Evolutionary conservation across 2,888 invertebrate species (phyloP).

Genomic region (Scaptomyza tumidula): DNA sequence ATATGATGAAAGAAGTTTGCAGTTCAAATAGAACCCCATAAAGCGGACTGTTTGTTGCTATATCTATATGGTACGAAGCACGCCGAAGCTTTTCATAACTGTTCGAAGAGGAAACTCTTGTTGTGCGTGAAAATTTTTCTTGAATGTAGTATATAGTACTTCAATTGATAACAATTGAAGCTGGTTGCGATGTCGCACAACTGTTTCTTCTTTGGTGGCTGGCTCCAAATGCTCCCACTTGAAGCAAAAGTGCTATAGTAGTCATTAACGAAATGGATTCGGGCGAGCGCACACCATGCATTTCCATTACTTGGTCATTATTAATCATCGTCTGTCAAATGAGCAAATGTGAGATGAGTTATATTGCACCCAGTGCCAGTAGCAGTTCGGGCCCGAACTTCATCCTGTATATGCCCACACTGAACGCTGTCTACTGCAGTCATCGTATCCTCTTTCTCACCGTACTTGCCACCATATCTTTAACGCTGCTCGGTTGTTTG

Average conservation of each 20-base stretch:
- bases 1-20: not conserved
- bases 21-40: too few relatives aligned
- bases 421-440: constrained; percentile 19
- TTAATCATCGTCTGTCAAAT: constrained; percentile 50
- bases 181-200: constrained; percentile 34
- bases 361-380: not conserved
- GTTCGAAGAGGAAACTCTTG: too few relatives aligned
- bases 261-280: constrained; percentile 73
- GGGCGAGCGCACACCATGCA: constrained; percentile 52
- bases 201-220: constrained; percentile 40
- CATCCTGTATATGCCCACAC: constrained; percentile 6
- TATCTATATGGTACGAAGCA: too few relatives aligned
- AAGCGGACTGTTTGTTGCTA: too few relatives aligned
- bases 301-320: constrained; percentile 49
- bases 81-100: too few relatives aligned
- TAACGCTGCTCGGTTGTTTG: constrained; percentile 44
- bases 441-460: constrained; percentile 45
- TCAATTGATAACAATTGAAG: not conserved
- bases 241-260: constrained; percentile 5
- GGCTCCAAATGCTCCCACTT: constrained; percentile 4
- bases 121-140: too few relatives aligned
- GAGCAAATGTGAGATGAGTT: constrained; percentile 16
- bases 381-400: constrained; percentile 6
- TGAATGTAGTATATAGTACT: too few relatives aligned
- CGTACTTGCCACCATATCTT: constrained; percentile 17